phyloP scores from a whole-genome alignment of 2,113 vertebrate genomes.

The Carettochelys insculpta region DNA sequence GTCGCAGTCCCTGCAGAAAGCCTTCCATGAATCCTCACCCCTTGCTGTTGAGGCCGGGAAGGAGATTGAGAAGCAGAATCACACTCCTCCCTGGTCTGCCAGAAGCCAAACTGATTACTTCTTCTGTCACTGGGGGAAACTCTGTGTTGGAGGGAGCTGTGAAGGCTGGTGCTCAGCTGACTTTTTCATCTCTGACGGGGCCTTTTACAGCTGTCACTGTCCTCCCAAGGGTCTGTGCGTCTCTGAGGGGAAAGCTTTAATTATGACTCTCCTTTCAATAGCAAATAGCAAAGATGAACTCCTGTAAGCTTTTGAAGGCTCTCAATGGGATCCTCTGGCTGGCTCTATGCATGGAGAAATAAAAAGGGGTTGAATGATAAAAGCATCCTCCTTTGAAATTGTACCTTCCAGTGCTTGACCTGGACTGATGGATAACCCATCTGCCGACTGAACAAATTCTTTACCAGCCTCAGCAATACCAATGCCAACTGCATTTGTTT shows the following conservation, averaged over 20 bases:
- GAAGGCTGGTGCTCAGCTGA: neutral
- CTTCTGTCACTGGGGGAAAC: neutral
- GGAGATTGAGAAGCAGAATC: neutral
- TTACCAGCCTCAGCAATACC: neutral
- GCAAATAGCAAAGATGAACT: constrained; percentile 23
- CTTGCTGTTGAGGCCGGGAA: neutral
- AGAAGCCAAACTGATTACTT: neutral
- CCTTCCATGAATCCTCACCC: neutral
- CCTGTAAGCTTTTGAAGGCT: constrained; percentile 4
- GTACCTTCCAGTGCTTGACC: constrained; percentile 44
- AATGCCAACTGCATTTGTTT: neutral
- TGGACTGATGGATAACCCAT: neutral
- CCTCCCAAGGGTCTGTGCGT: neutral
- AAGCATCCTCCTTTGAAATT: constrained; percentile 48
- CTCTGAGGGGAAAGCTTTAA: neutral
- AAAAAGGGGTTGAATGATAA: constrained; percentile 45
- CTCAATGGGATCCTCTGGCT: constrained; percentile 11
- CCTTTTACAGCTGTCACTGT: neutral
- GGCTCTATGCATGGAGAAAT: constrained; percentile 42
- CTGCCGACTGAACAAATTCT: neutral
- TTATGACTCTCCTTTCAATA: constrained; percentile 21
- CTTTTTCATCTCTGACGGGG: fast-evolving
- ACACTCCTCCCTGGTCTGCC: too few species aligned
- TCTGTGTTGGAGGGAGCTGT: neutral
- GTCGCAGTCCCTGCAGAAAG: neutral